Evolutionary conservation across 2,888 invertebrate genomes (phyloP).

Genomic region (Elegia similella): DNA sequence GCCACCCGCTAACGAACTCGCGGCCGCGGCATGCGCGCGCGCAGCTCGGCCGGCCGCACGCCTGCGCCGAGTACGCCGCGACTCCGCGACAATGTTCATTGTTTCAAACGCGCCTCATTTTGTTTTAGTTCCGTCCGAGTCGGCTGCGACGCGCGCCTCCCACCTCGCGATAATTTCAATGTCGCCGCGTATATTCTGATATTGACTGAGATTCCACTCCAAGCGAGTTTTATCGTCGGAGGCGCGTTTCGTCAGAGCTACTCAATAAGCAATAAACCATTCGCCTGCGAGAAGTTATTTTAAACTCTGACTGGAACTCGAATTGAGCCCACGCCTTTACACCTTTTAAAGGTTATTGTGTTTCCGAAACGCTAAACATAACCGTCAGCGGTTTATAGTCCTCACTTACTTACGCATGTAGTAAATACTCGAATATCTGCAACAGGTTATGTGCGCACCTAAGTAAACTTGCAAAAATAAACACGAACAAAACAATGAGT

Average conservation of each 20-base stretch:
- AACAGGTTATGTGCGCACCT: background rate
- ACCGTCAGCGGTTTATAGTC: slow-evolving; percentile 36
- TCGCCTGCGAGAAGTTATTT: slow-evolving; percentile 78
- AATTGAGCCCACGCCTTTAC: slow-evolving; percentile 73
- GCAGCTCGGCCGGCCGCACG: slow-evolving; percentile 42
- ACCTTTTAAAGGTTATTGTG: slow-evolving; percentile 80
- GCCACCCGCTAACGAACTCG: slow-evolving; percentile 50
- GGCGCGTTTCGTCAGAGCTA: slow-evolving; percentile 75
- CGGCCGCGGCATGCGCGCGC: slow-evolving; percentile 10
- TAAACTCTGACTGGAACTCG: slow-evolving; percentile 65
- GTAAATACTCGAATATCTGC: slow-evolving; percentile 1
- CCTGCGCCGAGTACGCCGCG: slow-evolving; percentile 50
- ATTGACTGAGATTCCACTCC: slow-evolving; percentile 76
- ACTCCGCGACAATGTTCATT: slow-evolving; percentile 73
- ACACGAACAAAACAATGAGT: too few species aligned
- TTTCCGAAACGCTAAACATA: slow-evolving; percentile 67
- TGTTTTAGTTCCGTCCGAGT: slow-evolving; percentile 63
- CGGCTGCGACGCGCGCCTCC: slow-evolving; percentile 59
- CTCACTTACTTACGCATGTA: slow-evolving; percentile 25
- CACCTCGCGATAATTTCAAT: slow-evolving; percentile 78
- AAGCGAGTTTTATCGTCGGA: slow-evolving; percentile 70
- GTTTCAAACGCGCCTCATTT: slow-evolving; percentile 75
- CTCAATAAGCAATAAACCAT: slow-evolving; percentile 82
- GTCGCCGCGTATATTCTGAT: slow-evolving; percentile 74
- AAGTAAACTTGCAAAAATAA: background rate